Evolutionary conservation across 2,888 invertebrate genomes (phyloP).

Genomic region (Melanostoma scalare): DNA sequence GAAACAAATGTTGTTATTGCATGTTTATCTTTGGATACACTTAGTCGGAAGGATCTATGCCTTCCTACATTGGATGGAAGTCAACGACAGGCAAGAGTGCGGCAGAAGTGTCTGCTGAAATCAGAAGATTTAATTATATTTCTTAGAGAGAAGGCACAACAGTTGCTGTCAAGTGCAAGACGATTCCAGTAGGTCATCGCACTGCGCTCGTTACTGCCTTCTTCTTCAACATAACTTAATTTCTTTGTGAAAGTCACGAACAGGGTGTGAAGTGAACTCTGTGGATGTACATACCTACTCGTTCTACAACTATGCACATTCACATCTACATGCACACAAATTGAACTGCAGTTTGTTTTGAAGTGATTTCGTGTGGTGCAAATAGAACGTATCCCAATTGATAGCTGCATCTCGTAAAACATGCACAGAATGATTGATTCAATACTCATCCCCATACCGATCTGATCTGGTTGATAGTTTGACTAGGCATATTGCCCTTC

Average conservation of each 20-base stretch:
- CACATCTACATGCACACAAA: too few species aligned
- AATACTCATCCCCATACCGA: conserved; percentile 53
- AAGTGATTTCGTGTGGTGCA: too few species aligned
- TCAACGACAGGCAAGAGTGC: conserved; percentile 48
- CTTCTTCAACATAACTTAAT: neutral
- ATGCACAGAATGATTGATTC: conserved; percentile 19
- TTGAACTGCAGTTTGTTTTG: neutral
- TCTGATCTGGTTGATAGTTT: conserved; percentile 22
- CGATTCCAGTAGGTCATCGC: conserved; percentile 35
- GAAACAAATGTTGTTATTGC: conserved; percentile 64
- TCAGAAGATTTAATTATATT: conserved; percentile 65
- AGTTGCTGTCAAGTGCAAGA: conserved; percentile 57
- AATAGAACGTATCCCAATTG: neutral
- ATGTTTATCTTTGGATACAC: conserved; percentile 50
- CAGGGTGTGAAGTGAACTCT: neutral
- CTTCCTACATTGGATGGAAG: conserved; percentile 29
- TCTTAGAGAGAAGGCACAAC: conserved; percentile 27
- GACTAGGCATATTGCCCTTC: conserved; percentile 11
- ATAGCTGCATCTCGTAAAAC: neutral
- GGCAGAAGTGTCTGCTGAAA: conserved; percentile 57
- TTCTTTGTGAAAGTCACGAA: too few species aligned
- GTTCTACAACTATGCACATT: too few species aligned
- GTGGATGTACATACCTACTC: neutral
- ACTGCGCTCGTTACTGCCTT: conserved; percentile 16
- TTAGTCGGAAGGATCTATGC: conserved; percentile 41